phyloP scores from a whole-genome alignment of 2,797 vertebrate genomes.

The Xiphorhynchus erythropygius region DNA sequence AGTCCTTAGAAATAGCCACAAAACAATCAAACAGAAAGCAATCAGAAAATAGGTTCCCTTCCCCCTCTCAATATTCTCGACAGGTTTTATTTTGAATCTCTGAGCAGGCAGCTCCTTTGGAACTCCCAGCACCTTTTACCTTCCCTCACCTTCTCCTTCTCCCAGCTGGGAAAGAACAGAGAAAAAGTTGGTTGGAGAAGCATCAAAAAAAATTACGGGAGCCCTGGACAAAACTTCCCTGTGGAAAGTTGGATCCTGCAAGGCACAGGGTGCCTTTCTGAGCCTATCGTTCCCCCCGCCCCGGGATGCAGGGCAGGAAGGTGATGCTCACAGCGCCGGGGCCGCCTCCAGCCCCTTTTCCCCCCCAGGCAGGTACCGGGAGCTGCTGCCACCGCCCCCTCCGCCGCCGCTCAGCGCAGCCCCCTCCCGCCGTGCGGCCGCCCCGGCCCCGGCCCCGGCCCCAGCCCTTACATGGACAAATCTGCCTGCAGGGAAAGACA shows the following conservation, averaged over 20 bases:
- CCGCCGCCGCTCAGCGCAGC: not conserved
- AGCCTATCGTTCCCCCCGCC: not conserved
- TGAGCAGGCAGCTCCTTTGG: not conserved
- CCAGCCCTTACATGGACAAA: constrained; percentile 80
- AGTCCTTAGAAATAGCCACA: not conserved
- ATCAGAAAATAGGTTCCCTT: not conserved
- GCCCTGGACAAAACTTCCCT: not conserved
- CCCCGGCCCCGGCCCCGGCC: not conserved
- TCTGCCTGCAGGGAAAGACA: constrained; percentile 73
- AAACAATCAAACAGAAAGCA: not conserved
- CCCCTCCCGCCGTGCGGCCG: not conserved
- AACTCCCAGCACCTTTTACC: not conserved
- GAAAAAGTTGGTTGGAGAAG: not conserved
- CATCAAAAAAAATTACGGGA: not conserved
- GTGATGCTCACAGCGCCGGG: not conserved
- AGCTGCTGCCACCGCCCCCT: not conserved
- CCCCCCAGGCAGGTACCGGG: not conserved
- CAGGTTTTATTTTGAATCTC: not conserved
- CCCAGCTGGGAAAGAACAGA: not conserved
- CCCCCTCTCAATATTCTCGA: not conserved
- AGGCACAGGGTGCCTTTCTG: not conserved
- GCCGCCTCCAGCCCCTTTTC: not conserved
- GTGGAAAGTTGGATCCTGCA: not conserved
- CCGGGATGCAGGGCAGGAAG: not conserved
- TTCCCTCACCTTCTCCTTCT: not conserved